Base-by-base conservation (phyloP, 1,140 invertebrate genomes). In the Drosophila aff. region DNA sequence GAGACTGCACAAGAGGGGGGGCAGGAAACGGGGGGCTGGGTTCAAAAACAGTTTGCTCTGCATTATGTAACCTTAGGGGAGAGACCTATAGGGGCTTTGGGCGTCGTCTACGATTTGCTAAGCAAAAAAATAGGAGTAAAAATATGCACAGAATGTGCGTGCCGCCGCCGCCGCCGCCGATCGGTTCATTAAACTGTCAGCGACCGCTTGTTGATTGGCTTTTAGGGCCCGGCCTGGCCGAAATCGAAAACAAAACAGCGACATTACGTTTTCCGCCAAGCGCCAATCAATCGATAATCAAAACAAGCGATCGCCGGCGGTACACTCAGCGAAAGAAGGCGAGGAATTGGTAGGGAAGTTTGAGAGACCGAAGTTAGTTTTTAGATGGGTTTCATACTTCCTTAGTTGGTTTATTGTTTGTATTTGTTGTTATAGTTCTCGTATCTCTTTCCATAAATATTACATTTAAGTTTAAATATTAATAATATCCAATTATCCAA, bases 91-190 rank as follows among this genome's bases (percentile, higher is more conserved):
- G 66, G 23, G 59, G 59, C n/a, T 31, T 13, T 11, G 10, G 16
- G 23, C 16, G 58, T 79, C 69, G 68, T 46, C 62, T 59, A 73
- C 38, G n/a, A 50, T 55, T 36, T 21, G 15, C 33, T 43, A 28
- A 21, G 4, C 21, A 44, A 47, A 52, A 76, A 43, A 23, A 52
- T 31, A 36, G 26, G 18, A 11, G 28, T 41, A 41, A 46, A 18
- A 86, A 82, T 79, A 86, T 76, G 82, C 79, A 59, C 68, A 72
- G 71, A 86, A 86, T 86, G 77, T 86, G 83, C 76, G 76, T 80
- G 64, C 23, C 26, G 26, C 4, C 40, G 49, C 28, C 40, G 49
- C 28, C 49, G 50, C 28, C 50, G 50, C n/a, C 49, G 28, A 7
- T 33, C 40, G 62, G 81, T 82, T 82, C 81, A 80, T 76, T 82